Conservation (phyloP, 2,797 vertebrate species). For the Sebastes kiyomatsui region DNA sequence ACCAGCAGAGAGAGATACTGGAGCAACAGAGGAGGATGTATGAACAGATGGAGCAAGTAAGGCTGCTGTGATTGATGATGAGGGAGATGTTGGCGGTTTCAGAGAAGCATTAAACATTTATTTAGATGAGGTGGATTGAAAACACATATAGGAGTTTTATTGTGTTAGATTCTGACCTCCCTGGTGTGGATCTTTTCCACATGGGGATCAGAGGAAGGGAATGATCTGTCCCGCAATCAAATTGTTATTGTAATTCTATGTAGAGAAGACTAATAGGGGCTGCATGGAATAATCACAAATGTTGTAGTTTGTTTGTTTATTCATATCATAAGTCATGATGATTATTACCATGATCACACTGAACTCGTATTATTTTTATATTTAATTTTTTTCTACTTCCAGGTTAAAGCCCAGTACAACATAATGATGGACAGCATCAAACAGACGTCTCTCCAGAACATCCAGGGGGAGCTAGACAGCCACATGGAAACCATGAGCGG, state of each 20-base stretch:
- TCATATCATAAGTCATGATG: neutral
- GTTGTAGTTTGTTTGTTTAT: neutral
- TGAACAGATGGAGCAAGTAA: slow-evolving; percentile 88
- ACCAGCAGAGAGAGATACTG: slow-evolving; percentile 87
- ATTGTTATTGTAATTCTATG: neutral
- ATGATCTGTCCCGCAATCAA: neutral
- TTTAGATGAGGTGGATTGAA: neutral
- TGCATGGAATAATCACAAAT: neutral
- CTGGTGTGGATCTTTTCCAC: neutral
- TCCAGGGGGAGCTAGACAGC: slow-evolving; percentile 84
- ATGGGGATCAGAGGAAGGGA: neutral
- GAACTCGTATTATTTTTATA: neutral
- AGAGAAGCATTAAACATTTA: neutral
- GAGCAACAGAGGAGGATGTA: slow-evolving; percentile 88
- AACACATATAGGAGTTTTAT: neutral
- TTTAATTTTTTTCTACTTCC: neutral
- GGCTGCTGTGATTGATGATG: slow-evolving; percentile 15
- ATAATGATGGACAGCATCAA: slow-evolving; percentile 85
- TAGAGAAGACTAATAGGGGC: neutral
- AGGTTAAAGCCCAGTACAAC: slow-evolving; percentile 87
- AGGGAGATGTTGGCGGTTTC: neutral
- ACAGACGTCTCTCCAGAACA: slow-evolving; percentile 83
- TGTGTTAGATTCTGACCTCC: neutral
- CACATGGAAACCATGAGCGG: slow-evolving; percentile 81
- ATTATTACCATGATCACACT: neutral